phyloP scores from a whole-genome alignment of 2,888 invertebrate genomes.

The Tachina lurida region DNA sequence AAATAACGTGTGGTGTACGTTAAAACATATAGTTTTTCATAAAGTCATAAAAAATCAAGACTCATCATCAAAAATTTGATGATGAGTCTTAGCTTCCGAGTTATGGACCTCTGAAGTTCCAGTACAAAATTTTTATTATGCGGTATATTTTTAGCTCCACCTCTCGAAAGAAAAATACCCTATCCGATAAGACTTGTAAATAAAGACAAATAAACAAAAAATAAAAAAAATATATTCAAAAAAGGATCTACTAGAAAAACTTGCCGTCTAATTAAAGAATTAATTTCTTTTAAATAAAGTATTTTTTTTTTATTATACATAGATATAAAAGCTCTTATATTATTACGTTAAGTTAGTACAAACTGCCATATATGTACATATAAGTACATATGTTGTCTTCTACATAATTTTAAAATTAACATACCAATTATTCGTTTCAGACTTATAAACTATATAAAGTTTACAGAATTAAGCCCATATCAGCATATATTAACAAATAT shows the following conservation, averaged over 20 bases:
- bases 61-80: too few species aligned
- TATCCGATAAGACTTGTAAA: too few species aligned
- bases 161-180: too few species aligned
- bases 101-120: too few species aligned
- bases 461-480: conserved; percentile 28
- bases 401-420: conserved; percentile 38
- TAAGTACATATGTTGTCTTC: background rate
- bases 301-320: conserved; percentile 37
- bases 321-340: conserved; percentile 61
- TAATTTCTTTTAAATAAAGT: background rate
- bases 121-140: too few species aligned
- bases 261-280: background rate
- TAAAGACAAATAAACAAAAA: too few species aligned
- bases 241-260: background rate
- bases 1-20: too few species aligned
- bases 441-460: conserved; percentile 43
- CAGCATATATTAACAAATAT: conserved; percentile 78
- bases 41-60: too few species aligned
- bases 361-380: conserved; percentile 31
- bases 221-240: too few species aligned
- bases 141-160: too few species aligned
- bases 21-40: too few species aligned
- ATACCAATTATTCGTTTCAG: background rate
- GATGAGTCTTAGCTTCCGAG: too few species aligned
- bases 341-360: conserved; percentile 37